Evolutionary conservation across 2,888 invertebrate genomes (phyloP).

Genomic region (Neoascia interrupta): DNA sequence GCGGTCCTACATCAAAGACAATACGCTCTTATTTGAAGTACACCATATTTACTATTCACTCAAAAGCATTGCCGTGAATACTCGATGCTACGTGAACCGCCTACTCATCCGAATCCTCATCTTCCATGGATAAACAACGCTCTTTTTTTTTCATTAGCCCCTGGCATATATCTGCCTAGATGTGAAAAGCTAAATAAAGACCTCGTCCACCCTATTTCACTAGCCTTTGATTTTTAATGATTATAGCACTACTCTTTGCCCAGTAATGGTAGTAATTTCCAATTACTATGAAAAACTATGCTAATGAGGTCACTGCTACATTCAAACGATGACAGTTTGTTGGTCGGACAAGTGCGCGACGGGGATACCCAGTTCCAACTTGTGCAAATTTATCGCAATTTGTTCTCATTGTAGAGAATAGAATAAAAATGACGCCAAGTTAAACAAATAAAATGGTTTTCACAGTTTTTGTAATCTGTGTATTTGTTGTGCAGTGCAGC

Average conservation of each 20-base stretch:
- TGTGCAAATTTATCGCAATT: constrained; percentile 23
- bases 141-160: constrained; percentile 20
- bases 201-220: constrained; percentile 27
- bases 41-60: constrained; percentile 22
- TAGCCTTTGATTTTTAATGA: not conserved
- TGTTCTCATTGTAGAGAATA: constrained; percentile 16
- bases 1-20: too few species aligned
- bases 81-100: not conserved
- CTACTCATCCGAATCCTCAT: not conserved
- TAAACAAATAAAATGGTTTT: constrained; percentile 13
- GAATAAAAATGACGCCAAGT: not conserved
- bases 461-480: constrained; percentile 1
- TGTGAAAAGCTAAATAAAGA: constrained; percentile 39
- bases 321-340: too few species aligned
- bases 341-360: too few species aligned
- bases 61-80: constrained; percentile 2
- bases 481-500: constrained; percentile 8
- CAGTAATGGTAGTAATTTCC: constrained; percentile 35
- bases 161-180: constrained; percentile 29
- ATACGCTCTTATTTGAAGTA: too few species aligned
- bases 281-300: constrained; percentile 48
- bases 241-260: constrained; percentile 2
- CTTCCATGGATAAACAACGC: not conserved
- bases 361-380: too few species aligned
- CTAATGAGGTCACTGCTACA: constrained; percentile 42